phyloP scores from a whole-genome alignment of 2,888 invertebrate genomes.

The Druceiella hillmani region DNA sequence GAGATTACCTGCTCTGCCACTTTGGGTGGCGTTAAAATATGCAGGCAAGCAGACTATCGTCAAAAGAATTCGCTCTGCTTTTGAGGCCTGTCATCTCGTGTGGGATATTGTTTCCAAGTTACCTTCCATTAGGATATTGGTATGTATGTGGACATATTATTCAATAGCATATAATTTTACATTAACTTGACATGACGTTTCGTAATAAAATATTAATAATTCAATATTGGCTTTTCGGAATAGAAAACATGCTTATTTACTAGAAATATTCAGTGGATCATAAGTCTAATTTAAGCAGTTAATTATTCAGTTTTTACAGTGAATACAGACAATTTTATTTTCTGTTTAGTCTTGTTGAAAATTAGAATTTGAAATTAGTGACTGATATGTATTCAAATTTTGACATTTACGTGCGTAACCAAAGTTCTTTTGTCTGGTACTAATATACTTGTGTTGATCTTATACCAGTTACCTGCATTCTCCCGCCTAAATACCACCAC shows the following conservation, averaged over 20 bases:
- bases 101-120: slow-evolving; percentile 57
- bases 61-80: slow-evolving; percentile 65
- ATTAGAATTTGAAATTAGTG: too few species aligned
- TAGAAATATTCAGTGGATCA: slow-evolving; percentile 2
- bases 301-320: too few species aligned
- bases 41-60: slow-evolving; percentile 68
- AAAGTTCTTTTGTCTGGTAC: too few species aligned
- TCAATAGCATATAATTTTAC: not conserved
- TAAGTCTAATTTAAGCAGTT: too few species aligned
- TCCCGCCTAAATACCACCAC: too few species aligned
- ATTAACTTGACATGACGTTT: not conserved
- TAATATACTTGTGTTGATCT: too few species aligned
- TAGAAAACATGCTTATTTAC: slow-evolving; percentile 6
- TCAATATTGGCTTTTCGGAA: not conserved
- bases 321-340: too few species aligned
- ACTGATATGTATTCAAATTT: too few species aligned
- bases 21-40: slow-evolving; percentile 78
- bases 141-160: slow-evolving; percentile 34
- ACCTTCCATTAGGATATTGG: slow-evolving; percentile 65
- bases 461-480: too few species aligned
- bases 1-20: slow-evolving; percentile 69
- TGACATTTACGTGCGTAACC: too few species aligned
- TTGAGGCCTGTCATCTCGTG: slow-evolving; percentile 62
- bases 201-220: not conserved
- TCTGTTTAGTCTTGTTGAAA: too few species aligned